Base-by-base conservation (phyloP, 2,797 vertebrate species). In the Anisognathus igniventris region DNA sequence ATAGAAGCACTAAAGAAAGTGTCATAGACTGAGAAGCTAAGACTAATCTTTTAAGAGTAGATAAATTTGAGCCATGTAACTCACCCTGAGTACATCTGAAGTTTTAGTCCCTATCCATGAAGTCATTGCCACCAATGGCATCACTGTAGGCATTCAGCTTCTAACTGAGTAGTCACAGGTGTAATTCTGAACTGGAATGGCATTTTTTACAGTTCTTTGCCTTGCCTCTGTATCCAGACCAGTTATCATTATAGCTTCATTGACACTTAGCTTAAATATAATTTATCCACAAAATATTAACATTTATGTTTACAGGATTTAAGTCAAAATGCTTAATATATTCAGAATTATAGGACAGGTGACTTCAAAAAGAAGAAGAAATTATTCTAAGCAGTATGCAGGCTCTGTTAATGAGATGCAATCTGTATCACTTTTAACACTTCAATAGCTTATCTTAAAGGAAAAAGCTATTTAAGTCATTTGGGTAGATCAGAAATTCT, bases 401-500 rank as follows among this genome's bases (percentile, higher is more conserved):
- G 5, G 48, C 33, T 88, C 28, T 70, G 15, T 53, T 85, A 86
- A 93, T 80, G 67, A 92, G 51, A 88, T 88, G 51, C 70, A 91
- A 45, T 33, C 56, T 84, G 40, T 37, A 94, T 90, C 40, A 39
- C 79, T 95, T 95, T 88, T 83, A 86, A 72, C 66, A 88, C 51
- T 86, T 86, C 23, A 72, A 7, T 88, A 95, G 37, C 31, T 74
- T 67, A 54, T 12, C 31, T 79, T 87, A 71, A 81, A 92, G 77
- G 47, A 54, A 88, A 90, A 84, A 81, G 14, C 50, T 81, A n/a
- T 79, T 70, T 50, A 80, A 92, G 62, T 90, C 21, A 65, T 93
- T 86, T 86, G 75, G 64, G 58, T 70, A 74, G 70, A 86, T 95
- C 70, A 70, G 56, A 90, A 90, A 73, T 81, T 94, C 76, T 88